Evolutionary conservation across 2,888 invertebrate species (phyloP), one percentile per base, ranked within the genome.

Genomic region (Lasioglossum oenotherae): DNA sequence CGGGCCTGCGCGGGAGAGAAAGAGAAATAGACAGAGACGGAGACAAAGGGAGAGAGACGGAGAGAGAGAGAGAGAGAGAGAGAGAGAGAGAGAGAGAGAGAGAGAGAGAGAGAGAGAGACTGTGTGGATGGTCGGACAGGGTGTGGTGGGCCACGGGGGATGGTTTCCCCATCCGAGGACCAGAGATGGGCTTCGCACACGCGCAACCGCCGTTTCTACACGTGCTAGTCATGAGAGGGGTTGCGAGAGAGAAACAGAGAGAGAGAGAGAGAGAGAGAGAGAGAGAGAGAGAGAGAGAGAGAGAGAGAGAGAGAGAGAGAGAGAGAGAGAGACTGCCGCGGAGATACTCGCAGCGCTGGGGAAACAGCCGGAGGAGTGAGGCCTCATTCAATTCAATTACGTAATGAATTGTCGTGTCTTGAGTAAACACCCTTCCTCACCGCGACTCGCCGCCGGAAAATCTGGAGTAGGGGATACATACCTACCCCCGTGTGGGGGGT

Each of bases 391-490:
- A 95, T 95, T 94, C 95, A 94, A 94, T 95, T 95, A 95, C 94
- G 94, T 95, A 95, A 95, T 95, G 95, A 95, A 95, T 95, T 95
- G 95, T 95, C 95, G 95, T 95, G 94, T 94, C 95, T 95, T 94
- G 95, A 93, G 95, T 94, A 95, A 95, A 95, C 94, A 95, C 92
- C 93, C 94, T 94, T 93, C 93, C 93, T 93, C 93, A 91, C 94
- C 92, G 92, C 92, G 92, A 92, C 91, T 93, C 91, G 91, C 90
- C 84, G 88, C 85, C 82, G 90, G 92, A 91, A 91, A 91, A 89
- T 91, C 84, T 83, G 83, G 84, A 80, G 75, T 82, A 84, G 84
- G 78, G 90, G 84, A 82, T 69, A 69, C 69, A 82, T 85, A 84
- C 78, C 60, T 35, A 78, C 38, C 53, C 46, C 60, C 46, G 69